Conservation (phyloP, 2,888 invertebrate genomes). For the Lymantria dispar region DNA sequence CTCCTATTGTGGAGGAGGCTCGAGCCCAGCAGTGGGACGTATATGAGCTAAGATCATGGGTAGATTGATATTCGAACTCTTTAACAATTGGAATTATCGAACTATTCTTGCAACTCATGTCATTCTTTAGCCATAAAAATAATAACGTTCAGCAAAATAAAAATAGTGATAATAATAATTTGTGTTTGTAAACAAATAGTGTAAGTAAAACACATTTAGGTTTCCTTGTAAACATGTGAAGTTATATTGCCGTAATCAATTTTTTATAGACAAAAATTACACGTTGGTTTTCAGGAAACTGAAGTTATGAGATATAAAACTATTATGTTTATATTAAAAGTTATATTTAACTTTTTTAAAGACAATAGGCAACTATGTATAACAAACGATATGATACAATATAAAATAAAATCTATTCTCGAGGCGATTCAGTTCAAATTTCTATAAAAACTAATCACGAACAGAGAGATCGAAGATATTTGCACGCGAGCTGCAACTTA, state of each 20-base stretch:
- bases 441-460: slow-evolving; percentile 21
- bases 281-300: slow-evolving; percentile 24
- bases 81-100: no score
- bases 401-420: slow-evolving; percentile 20
- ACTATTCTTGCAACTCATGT: no score
- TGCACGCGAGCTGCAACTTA: slow-evolving; percentile 50
- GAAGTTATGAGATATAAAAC: slow-evolving; percentile 27
- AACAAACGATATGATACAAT: background rate
- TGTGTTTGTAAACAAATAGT: background rate
- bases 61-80: no score
- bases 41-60: no score
- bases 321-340: slow-evolving; percentile 20
- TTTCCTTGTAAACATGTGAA: background rate
- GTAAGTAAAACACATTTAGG: background rate
- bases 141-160: no score
- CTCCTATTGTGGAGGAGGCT: no score
- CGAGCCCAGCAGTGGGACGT: no score
- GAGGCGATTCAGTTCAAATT: slow-evolving; percentile 27
- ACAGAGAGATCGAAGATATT: slow-evolving; percentile 51
- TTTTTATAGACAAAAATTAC: slow-evolving; percentile 1
- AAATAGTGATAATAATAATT: background rate
- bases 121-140: no score
- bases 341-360: slow-evolving; percentile 20
- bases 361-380: slow-evolving; percentile 18
- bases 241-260: background rate